phyloP scores from a whole-genome alignment of 2,797 vertebrate species.

The Acipenser transmontanus region DNA sequence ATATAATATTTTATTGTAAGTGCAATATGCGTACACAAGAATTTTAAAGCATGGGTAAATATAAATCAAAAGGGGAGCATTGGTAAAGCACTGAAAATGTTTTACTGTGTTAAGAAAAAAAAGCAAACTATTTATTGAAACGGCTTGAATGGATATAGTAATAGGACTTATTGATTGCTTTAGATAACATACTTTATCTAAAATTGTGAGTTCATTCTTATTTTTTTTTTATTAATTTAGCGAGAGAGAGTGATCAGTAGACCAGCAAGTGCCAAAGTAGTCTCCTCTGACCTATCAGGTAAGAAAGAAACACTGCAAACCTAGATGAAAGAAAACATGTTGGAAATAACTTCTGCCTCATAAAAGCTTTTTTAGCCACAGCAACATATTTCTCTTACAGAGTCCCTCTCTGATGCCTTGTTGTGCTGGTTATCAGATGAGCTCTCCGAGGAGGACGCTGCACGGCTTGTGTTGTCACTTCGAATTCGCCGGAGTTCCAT shows the following conservation, averaged over 20 bases:
- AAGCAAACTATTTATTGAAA: no score
- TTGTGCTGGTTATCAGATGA: constrained; percentile 73
- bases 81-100: no score
- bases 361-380: not conserved
- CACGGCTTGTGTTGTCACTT: constrained; percentile 48
- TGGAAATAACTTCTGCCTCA: not conserved
- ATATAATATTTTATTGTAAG: no score
- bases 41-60: no score
- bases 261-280: constrained; percentile 43
- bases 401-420: constrained; percentile 59
- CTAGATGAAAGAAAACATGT: not conserved
- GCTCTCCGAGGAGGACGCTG: constrained; percentile 66
- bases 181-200: no score
- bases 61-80: no score
- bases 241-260: constrained; percentile 50
- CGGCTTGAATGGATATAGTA: no score
- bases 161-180: no score
- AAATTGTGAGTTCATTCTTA: constrained; percentile 3
- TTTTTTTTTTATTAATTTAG: constrained; percentile 45
- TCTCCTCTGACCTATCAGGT: constrained; percentile 60
- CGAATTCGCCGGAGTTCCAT: constrained; percentile 47
- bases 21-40: no score
- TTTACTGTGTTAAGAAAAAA: no score
- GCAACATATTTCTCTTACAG: constrained; percentile 33
- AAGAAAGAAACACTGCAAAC: constrained; percentile 16